Evolutionary conservation across 1,140 invertebrate species (phyloP).

Genomic region (Solen grandis): DNA sequence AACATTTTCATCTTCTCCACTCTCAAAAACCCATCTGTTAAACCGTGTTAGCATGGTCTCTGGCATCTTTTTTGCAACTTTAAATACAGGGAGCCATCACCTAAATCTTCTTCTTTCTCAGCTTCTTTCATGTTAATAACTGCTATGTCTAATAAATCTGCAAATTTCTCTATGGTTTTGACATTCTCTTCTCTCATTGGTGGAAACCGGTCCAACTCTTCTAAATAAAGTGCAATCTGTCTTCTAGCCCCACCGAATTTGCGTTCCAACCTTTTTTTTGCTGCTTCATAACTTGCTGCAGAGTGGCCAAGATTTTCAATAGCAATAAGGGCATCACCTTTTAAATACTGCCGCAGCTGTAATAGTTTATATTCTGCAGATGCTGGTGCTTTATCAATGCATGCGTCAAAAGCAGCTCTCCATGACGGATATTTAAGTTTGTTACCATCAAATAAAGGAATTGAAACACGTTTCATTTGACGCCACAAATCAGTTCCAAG

Average conservation of each 20-base stretch:
- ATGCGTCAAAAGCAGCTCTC: slow-evolving; percentile 53
- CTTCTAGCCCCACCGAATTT: slow-evolving; percentile 17
- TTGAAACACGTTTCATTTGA: slow-evolving; percentile 24
- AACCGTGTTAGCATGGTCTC: background rate
- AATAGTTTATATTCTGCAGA: slow-evolving; percentile 52
- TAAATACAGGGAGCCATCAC: background rate
- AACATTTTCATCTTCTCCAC: background rate
- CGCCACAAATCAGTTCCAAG: background rate
- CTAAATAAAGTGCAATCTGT: slow-evolving; percentile 22
- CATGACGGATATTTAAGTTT: slow-evolving; percentile 42
- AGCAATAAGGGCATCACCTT: slow-evolving; percentile 24
- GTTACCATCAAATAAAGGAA: slow-evolving; percentile 43
- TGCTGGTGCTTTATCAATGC: slow-evolving; percentile 40
- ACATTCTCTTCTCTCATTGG: slow-evolving; percentile 26
- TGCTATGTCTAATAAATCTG: slow-evolving; percentile 12
- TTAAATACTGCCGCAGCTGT: slow-evolving; percentile 44
- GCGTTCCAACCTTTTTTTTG: slow-evolving; percentile 22
- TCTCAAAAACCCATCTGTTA: background rate
- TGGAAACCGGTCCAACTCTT: slow-evolving; percentile 43
- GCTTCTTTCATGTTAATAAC: slow-evolving; percentile 27
- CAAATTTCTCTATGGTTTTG: slow-evolving; percentile 17
- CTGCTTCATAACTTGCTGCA: slow-evolving; percentile 30
- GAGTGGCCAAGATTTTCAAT: slow-evolving; percentile 43
- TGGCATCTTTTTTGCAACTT: background rate
- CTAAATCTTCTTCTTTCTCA: background rate